Conservation (phyloP, 35 echinoderm and acorn worm species). For the Heliocidaris tuberculata region DNA sequence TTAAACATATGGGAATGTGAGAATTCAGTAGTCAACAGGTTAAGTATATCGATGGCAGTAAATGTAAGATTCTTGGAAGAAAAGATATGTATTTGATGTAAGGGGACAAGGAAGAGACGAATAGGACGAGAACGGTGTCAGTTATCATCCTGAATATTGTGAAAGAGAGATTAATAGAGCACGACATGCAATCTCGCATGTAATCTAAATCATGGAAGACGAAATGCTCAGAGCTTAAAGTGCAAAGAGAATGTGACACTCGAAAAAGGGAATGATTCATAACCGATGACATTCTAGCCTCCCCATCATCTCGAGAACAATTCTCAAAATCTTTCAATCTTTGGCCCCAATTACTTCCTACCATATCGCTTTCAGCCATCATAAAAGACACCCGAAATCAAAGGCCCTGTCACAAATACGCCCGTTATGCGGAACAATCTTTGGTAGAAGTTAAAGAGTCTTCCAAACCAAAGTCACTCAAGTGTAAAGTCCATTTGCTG, state of each 20-base stretch:
- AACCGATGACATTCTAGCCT: not conserved
- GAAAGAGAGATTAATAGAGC: not conserved
- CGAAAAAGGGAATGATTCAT: not conserved
- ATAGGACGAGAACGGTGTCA: not conserved
- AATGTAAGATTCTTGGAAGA: no score
- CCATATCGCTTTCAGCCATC: not conserved
- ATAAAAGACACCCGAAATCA: not conserved
- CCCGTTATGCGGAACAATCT: not conserved
- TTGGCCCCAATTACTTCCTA: not conserved
- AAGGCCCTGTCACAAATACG: not conserved
- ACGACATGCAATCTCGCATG: not conserved
- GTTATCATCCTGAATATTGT: not conserved
- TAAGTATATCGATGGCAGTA: no score
- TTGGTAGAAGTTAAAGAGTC: not conserved
- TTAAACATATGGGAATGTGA: no score
- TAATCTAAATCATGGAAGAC: not conserved
- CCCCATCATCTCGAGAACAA: not conserved
- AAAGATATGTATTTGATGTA: no score
- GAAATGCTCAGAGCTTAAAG: not conserved
- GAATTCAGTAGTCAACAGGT: no score
- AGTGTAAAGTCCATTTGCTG: not conserved
- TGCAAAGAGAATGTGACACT: constrained; percentile 9
- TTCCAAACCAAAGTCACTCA: not conserved
- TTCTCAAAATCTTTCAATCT: not conserved
- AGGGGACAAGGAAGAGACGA: no score